Conservation (phyloP, 2,888 invertebrate genomes). For the Conomelus anceps region DNA sequence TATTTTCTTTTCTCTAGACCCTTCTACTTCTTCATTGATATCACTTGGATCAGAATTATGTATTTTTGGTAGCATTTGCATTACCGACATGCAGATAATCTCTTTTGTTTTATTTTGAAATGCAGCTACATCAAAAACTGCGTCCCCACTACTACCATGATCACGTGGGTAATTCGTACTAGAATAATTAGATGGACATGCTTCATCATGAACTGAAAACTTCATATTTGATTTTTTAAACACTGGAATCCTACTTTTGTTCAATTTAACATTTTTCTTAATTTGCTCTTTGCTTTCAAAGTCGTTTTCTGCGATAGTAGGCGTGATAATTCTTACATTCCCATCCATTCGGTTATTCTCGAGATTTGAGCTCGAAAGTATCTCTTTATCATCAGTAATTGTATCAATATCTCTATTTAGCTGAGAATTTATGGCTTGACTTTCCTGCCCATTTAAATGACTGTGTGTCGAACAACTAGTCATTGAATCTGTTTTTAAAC, state of each 20-base stretch:
- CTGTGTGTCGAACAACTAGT: neutral
- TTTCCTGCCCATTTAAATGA: neutral
- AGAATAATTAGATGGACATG: no score
- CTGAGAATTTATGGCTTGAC: neutral
- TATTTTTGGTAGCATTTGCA: neutral
- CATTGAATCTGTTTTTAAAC: neutral
- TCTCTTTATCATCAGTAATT: neutral
- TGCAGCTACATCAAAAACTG: neutral
- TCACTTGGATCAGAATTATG: neutral
- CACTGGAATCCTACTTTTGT: neutral
- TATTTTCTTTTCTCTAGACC: neutral
- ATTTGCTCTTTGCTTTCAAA: neutral
- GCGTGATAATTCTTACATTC: neutral
- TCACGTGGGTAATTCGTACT: neutral
- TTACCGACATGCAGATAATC: neutral
- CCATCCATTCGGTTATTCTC: neutral
- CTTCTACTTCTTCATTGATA: no score
- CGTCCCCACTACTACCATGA: neutral
- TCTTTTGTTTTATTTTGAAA: neutral
- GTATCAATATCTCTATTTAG: neutral
- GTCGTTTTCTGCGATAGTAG: neutral
- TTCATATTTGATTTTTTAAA: neutral
- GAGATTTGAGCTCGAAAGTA: neutral
- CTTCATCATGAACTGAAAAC: no score
- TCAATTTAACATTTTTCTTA: neutral